Evolutionary conservation across 37 sponge, comb jelly and placozoan genomes (phyloP), one percentile per base, ranked within the genome.

Genomic region (Dysidea cf. avara): DNA sequence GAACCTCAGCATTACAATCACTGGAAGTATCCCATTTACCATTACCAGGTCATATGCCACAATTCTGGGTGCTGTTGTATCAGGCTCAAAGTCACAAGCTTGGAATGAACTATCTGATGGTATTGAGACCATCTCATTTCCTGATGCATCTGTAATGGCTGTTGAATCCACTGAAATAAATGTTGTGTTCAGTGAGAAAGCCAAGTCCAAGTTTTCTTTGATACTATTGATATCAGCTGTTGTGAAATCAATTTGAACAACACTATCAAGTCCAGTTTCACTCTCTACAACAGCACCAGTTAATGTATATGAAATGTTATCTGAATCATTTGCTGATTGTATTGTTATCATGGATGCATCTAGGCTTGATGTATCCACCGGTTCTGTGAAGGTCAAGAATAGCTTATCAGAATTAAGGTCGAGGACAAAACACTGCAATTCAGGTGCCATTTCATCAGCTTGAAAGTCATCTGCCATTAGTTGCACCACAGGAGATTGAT

Each of bases 331-430:
- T 12, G 76, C 33, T 48, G 80, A 53, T 33, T 84, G 71, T 24
- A 84, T 56, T 16, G 78, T 55, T 33, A 88, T 72, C 35, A 72
- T 59, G 2, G 61, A 59, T 30, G 77, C 67, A 57, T 84, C 76
- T 16, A 90, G 72, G 54, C 64, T 80, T 13, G 6, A 34, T 50
- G 90, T 77, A 28, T 90, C 82, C 0, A 95, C 88, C 25, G 91
- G 91, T 38, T 83, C 87, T 38, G 39, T 49, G 78, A 95, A 95
- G 2, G 88, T 81, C 16, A 95, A 69, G 7, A 33, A 50, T 25
- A 95, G 76, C 28, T 56, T 38, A 25, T 79, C 82, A 1, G 66
- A 56, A 49, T 84, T 60, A 2, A 87, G 36, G 62, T 95, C 66
- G 0, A 95, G 63, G 46, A 51, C 62, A 47, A 78, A 90, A 53